Percentiles rank a stretch among this genome's conserved stretches.
Conservation (phyloP, 2,888 invertebrate species). For the Maniola hyperantus region DNA sequence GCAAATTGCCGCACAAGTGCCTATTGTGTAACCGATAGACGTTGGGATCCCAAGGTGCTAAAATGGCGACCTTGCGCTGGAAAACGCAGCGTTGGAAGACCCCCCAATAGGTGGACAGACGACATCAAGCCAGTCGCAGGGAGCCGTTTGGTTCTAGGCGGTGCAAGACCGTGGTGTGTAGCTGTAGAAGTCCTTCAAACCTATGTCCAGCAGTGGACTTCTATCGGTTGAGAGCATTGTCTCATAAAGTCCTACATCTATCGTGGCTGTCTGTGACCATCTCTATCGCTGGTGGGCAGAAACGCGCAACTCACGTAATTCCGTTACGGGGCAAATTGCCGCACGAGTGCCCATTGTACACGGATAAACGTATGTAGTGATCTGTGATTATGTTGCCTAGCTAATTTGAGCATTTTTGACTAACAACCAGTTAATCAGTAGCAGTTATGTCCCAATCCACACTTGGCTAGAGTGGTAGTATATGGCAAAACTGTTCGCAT, state of each 20-base stretch:
- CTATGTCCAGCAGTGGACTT: no score
- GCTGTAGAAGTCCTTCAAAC: no score
- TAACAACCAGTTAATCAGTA: background rate
- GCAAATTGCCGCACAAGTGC: constrained; percentile 34
- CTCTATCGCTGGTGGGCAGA: constrained; percentile 33
- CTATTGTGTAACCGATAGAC: constrained; percentile 19
- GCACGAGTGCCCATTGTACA: constrained; percentile 20
- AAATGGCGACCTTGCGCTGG: no score
- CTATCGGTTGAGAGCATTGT: no score
- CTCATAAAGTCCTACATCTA: background rate
- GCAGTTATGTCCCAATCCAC: background rate
- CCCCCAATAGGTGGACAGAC: no score
- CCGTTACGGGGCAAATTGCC: constrained; percentile 35
- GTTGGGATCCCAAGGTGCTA: no score
- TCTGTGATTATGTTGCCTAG: constrained; percentile 23
- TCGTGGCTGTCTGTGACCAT: constrained; percentile 15
- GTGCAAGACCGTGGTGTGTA: no score
- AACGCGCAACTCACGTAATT: constrained; percentile 30
- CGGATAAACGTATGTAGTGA: constrained; percentile 22
- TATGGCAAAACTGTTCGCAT: no score
- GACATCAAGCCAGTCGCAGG: no score
- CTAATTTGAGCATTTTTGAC: constrained; percentile 1
- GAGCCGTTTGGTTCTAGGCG: no score
- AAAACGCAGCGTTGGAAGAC: no score
- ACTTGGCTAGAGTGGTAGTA: no score